A percentile compares a stretch with the other conserved stretches of the same genome.
Evolutionary conservation across 2,888 invertebrate species (phyloP).

Genomic region (Drosophila merina): DNA sequence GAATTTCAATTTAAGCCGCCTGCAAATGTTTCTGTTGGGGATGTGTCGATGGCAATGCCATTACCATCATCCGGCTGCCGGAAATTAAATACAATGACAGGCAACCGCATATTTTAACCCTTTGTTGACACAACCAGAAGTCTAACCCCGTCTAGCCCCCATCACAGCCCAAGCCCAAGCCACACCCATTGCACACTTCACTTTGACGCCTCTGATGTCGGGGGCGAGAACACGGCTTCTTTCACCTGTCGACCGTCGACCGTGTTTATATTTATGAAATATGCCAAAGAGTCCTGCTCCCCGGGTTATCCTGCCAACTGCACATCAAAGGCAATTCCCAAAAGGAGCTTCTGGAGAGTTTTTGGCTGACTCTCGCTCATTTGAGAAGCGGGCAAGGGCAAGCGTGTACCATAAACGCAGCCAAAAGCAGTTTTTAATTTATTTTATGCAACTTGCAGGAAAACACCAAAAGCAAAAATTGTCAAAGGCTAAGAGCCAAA

Average conservation of each 20-base stretch:
- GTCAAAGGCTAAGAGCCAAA: constrained; percentile 63
- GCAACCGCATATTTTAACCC: constrained; percentile 61
- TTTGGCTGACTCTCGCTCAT: constrained; percentile 49
- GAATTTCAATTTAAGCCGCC: constrained; percentile 67
- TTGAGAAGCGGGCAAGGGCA: constrained; percentile 51
- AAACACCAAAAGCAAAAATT: constrained; percentile 49
- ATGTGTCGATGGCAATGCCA: constrained; percentile 38
- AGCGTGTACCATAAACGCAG: constrained; percentile 63
- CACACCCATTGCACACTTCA: constrained; percentile 24
- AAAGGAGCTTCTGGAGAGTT: constrained; percentile 35
- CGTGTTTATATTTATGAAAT: constrained; percentile 67
- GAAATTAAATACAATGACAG: constrained; percentile 76
- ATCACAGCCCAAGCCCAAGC: too few species aligned
- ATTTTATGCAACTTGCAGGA: constrained; percentile 71
- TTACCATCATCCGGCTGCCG: constrained; percentile 61
- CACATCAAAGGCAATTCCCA: constrained; percentile 73
- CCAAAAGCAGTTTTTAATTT: constrained; percentile 73
- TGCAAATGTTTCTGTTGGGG: constrained; percentile 45
- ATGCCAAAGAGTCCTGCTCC: constrained; percentile 39
- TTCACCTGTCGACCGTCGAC: constrained; percentile 62
- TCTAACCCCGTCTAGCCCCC: not conserved
- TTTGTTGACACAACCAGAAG: constrained; percentile 58
- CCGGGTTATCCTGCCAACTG: constrained; percentile 29
- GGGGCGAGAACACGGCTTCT: constrained; percentile 35
- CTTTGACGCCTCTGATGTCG: constrained; percentile 51